Conservation (phyloP, 2,113 vertebrate genomes). For the Pica pica region DNA sequence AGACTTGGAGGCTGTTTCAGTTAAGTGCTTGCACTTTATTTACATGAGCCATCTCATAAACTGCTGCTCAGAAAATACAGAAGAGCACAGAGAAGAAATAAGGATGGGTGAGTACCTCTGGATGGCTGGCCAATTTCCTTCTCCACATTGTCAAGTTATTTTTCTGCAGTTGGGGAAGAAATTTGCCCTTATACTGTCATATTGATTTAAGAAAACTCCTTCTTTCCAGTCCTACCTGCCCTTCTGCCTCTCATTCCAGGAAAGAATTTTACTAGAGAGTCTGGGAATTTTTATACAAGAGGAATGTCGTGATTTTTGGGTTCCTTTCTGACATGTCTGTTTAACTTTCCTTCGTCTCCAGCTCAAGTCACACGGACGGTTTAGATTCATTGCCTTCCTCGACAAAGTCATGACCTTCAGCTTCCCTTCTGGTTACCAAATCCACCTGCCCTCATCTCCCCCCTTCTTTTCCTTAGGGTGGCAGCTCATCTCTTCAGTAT, state of each 20-base stretch:
- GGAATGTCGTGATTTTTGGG: neutral
- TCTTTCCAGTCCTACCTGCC: neutral
- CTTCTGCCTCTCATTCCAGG: neutral
- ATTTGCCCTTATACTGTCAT: neutral
- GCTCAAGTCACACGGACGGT: neutral
- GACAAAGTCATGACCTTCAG: neutral
- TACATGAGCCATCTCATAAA: neutral
- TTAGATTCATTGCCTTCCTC: neutral
- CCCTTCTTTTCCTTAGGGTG: neutral
- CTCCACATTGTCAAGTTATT: neutral
- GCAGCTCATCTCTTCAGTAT: neutral
- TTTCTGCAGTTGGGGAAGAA: neutral
- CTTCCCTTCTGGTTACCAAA: neutral
- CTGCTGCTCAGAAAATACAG: neutral
- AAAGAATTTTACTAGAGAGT: neutral
- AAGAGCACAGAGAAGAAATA: neutral
- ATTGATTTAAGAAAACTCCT: neutral
- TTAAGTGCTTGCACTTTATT: conserved; percentile 1
- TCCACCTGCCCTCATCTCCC: neutral
- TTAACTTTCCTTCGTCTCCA: neutral
- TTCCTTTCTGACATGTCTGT: neutral
- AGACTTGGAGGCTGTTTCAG: neutral
- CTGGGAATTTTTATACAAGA: neutral
- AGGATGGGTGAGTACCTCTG: neutral
- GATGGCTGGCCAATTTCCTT: neutral